phyloP scores from a whole-genome alignment of 2,888 invertebrate species.

The Pteria penguin region DNA sequence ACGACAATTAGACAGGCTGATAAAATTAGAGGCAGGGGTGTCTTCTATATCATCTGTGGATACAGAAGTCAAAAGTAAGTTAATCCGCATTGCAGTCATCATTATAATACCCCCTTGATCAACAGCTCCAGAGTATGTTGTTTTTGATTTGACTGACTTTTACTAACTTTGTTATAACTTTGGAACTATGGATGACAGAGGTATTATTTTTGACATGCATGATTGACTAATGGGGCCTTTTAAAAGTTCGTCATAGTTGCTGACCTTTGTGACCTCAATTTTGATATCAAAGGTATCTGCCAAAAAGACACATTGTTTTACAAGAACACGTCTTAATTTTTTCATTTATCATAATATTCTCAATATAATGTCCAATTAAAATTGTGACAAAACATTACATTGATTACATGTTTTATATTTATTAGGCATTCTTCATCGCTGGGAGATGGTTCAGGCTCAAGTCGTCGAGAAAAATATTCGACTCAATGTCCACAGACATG shows the following conservation, averaged over 20 bases:
- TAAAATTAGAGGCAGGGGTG: conserved; percentile 83
- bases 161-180: not conserved
- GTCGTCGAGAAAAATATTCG: conserved; percentile 79
- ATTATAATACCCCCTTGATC: not conserved
- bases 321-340: no score
- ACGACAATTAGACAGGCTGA: conserved; percentile 57
- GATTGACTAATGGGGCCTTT: no score
- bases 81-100: not conserved
- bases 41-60: conserved; percentile 72
- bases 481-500: conserved; percentile 85
- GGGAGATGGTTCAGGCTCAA: conserved; percentile 73
- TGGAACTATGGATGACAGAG: not conserved
- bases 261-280: no score
- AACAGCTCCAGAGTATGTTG: no score
- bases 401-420: not conserved
- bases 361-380: no score
- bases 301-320: no score
- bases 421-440: conserved; percentile 70
- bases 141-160: not conserved
- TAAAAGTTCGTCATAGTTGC: no score
- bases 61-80: conserved; percentile 84
- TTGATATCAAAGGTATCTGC: no score
- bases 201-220: not conserved
- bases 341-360: no score
- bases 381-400: no score